These are phyloP conservation scores for Cynaeus angustus DNA, from an alignment of 2,888 invertebrate genomes.

Conservation along the genomic window DNA sequence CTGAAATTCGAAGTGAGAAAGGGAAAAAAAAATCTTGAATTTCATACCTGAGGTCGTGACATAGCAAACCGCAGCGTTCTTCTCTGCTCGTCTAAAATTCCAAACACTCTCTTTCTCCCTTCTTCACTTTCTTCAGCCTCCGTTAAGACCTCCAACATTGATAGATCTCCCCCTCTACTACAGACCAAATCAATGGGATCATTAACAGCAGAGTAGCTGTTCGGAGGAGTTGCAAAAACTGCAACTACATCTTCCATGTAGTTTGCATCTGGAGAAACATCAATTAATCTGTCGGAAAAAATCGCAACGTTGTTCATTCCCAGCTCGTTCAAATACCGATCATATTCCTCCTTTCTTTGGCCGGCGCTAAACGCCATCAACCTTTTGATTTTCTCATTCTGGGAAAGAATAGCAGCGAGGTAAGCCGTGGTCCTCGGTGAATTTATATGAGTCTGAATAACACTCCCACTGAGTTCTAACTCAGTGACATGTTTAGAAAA, in stretches of 20 bases:
- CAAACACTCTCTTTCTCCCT: constrained; percentile 77
- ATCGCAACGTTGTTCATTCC: constrained; percentile 77
- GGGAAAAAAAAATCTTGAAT: too few relatives aligned
- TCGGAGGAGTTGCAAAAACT: constrained; percentile 84
- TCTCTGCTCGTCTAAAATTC: constrained; percentile 84
- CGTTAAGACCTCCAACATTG: constrained; percentile 83
- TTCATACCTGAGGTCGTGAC: constrained; percentile 86
- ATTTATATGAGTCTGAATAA: constrained; percentile 86
- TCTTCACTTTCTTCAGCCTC: constrained; percentile 79
- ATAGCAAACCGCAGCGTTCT: constrained; percentile 82
- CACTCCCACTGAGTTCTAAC: constrained; percentile 80
- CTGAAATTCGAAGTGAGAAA: constrained; percentile 63
- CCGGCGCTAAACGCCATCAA: constrained; percentile 79
- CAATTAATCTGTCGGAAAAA: constrained; percentile 73
- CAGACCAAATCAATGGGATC: constrained; percentile 89
- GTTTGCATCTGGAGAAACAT: constrained; percentile 72
- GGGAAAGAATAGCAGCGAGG: constrained; percentile 79
- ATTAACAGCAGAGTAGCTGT: constrained; percentile 85
- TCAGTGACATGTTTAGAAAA: constrained; percentile 80
- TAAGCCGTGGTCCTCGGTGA: constrained; percentile 88
- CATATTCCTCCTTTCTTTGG: constrained; percentile 77
- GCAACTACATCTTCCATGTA: constrained; percentile 78
- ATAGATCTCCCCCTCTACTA: constrained; percentile 84
- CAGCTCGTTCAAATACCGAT: constrained; percentile 79
- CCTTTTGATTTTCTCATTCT: constrained; percentile 76